phyloP scores from a whole-genome alignment of 1,140 invertebrate species.

The Agrilus planipennis region DNA sequence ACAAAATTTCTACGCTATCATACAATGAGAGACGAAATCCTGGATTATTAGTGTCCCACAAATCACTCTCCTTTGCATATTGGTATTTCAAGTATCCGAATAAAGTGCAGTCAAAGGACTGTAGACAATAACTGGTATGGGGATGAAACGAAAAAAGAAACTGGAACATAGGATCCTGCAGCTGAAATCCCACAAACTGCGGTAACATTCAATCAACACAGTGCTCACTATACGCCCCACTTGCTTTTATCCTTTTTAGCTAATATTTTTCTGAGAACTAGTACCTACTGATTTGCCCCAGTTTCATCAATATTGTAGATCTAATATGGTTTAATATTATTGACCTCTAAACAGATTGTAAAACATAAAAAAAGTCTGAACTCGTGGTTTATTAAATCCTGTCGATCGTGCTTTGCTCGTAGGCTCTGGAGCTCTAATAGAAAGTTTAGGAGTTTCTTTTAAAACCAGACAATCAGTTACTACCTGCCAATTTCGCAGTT shows the following conservation, averaged over 20 bases:
- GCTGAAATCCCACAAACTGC: constrained; percentile 29
- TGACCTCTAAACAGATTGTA: constrained; percentile 6
- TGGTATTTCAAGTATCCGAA: constrained; percentile 7
- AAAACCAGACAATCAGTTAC: no score
- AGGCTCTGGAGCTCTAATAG: constrained; percentile 20
- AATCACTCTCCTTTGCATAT: constrained; percentile 8
- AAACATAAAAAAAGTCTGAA: constrained; percentile 4
- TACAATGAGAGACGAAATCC: constrained; percentile 4
- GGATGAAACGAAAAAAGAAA: constrained; percentile 12
- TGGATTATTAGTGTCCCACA: constrained; percentile 10
- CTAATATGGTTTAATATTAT: constrained; percentile 1
- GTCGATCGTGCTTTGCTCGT: constrained; percentile 19
- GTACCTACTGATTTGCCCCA: no score
- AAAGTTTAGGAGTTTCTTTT: constrained; percentile 18
- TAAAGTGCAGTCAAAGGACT: constrained; percentile 5
- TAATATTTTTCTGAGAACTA: constrained; percentile 5
- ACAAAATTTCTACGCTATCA: constrained; percentile 10
- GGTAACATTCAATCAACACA: constrained; percentile 17
- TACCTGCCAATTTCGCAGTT: constrained; percentile 18
- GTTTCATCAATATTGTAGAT: constrained; percentile 7
- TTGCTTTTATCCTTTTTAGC: constrained; percentile 26
- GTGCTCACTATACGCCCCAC: constrained; percentile 9
- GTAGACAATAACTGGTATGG: no score
- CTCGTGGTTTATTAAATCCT: constrained; percentile 23
- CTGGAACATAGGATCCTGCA: constrained; percentile 27